These are phyloP conservation scores for Drosophila arizonae DNA, from an alignment of 1,140 invertebrate genomes.

Conservation along the genomic window DNA sequence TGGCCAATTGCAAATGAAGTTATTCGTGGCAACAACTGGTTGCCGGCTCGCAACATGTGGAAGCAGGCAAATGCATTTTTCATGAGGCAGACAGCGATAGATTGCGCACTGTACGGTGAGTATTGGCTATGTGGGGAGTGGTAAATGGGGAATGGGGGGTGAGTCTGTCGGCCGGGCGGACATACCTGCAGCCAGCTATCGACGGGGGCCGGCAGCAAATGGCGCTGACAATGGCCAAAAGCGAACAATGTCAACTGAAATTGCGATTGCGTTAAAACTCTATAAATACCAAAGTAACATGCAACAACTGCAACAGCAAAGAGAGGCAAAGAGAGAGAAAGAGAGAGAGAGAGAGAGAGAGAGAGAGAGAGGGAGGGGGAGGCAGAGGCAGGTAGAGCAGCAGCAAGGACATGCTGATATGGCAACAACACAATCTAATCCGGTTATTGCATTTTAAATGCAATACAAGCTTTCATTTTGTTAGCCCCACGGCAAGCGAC, in stretches of 20 bases:
- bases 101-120: slow-evolving; percentile 16
- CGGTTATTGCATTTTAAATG: slow-evolving; percentile 81
- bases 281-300: slow-evolving; percentile 81
- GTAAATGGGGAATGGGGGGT: neutral
- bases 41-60: slow-evolving; percentile 50
- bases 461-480: slow-evolving; percentile 58
- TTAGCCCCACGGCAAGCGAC: slow-evolving; percentile 23
- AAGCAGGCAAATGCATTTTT: slow-evolving; percentile 76
- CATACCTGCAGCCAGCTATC: slow-evolving; percentile 63
- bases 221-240: slow-evolving; percentile 58
- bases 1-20: slow-evolving; percentile 65
- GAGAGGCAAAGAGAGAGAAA: neutral
- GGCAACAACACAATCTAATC: slow-evolving; percentile 78
- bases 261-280: slow-evolving; percentile 82
- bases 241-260: slow-evolving; percentile 79
- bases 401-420: slow-evolving; percentile 65
- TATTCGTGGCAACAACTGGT: slow-evolving; percentile 49
- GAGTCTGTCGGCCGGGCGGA: slow-evolving; percentile 5
- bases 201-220: slow-evolving; percentile 40
- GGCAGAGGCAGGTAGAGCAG: neutral
- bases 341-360: slow-evolving; percentile 20
- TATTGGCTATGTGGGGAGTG: neutral
- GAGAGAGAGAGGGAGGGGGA: slow-evolving; percentile 3
- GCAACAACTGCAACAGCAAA: slow-evolving; percentile 47
- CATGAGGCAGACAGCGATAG: slow-evolving; percentile 69